A percentile compares a stretch with the other conserved stretches of the same genome.
These are phyloP conservation scores for Mandrillus leucophaeus DNA, from an alignment of 2,113 vertebrate species.

Conservation along the genomic window DNA sequence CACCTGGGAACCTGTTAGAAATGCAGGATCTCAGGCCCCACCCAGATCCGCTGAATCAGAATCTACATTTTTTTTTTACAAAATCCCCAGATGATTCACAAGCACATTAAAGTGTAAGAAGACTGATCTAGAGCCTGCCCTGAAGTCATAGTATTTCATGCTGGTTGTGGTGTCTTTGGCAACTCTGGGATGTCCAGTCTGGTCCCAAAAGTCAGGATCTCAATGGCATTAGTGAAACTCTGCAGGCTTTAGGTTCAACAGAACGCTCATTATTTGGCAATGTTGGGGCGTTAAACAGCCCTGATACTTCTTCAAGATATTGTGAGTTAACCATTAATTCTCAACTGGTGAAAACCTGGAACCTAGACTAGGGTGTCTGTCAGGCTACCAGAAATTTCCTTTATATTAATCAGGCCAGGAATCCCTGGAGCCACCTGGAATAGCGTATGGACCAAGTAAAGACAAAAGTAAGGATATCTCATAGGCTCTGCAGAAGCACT, in stretches of 20 bases:
- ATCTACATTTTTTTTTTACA: not conserved
- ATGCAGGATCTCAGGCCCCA: not conserved
- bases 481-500: not conserved
- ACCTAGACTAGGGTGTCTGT: not conserved
- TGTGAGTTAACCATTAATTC: not conserved
- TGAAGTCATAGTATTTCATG: not conserved
- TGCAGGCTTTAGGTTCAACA: not conserved
- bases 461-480: not conserved
- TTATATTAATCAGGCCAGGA: not conserved
- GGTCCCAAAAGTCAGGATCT: not conserved
- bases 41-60: not conserved
- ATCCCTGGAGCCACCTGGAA: not conserved
- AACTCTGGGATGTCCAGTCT: not conserved
- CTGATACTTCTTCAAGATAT: not conserved
- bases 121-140: not conserved
- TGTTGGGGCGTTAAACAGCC: not conserved
- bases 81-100: constrained; percentile 46
- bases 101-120: not conserved
- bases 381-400: not conserved
- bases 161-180: not conserved
- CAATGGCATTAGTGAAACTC: not conserved
- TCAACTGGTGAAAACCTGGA: not conserved
- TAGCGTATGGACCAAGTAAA: not conserved
- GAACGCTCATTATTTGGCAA: not conserved
- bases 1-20: not conserved